Evolutionary conservation across 2,888 invertebrate genomes (phyloP).

Genomic region (Portevinia maculata): DNA sequence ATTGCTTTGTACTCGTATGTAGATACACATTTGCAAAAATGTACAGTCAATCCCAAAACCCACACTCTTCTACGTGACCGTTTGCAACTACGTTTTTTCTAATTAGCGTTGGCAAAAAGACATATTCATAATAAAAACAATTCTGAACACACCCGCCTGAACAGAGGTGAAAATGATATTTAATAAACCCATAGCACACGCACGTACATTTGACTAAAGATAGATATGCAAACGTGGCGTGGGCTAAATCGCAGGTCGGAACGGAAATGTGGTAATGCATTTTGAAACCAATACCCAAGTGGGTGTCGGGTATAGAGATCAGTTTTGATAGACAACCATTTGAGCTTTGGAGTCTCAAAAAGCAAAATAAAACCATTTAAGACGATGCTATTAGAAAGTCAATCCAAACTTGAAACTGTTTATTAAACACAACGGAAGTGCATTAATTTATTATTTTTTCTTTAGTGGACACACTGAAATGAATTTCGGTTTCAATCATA

Average conservation of each 20-base stretch:
- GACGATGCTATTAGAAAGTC: constrained; percentile 38
- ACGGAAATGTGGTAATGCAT: constrained; percentile 68
- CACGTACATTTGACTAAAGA: background rate
- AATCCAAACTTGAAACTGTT: constrained; percentile 3
- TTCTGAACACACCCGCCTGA: constrained; percentile 50
- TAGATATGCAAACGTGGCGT: constrained; percentile 5
- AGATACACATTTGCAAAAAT: background rate
- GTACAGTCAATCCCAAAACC: constrained; percentile 8
- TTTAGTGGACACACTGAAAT: background rate
- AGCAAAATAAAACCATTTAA: constrained; percentile 18
- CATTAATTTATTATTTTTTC: background rate
- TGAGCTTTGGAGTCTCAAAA: background rate
- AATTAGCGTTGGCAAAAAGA: constrained; percentile 31
- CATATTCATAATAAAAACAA: constrained; percentile 35
- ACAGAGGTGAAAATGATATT: constrained; percentile 62
- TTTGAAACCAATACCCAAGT: constrained; percentile 50
- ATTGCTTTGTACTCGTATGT: too few species aligned
- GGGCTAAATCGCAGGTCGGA: constrained; percentile 61
- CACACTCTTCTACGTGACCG: background rate
- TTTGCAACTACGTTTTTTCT: constrained; percentile 21
- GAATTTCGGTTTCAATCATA: background rate
- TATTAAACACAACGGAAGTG: background rate
- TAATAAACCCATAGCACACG: constrained; percentile 57
- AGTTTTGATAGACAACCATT: constrained; percentile 24
- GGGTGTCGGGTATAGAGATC: constrained; percentile 42